Evolutionary conservation across 2,113 vertebrate species (phyloP).

Genomic region (Orcinus orca): DNA sequence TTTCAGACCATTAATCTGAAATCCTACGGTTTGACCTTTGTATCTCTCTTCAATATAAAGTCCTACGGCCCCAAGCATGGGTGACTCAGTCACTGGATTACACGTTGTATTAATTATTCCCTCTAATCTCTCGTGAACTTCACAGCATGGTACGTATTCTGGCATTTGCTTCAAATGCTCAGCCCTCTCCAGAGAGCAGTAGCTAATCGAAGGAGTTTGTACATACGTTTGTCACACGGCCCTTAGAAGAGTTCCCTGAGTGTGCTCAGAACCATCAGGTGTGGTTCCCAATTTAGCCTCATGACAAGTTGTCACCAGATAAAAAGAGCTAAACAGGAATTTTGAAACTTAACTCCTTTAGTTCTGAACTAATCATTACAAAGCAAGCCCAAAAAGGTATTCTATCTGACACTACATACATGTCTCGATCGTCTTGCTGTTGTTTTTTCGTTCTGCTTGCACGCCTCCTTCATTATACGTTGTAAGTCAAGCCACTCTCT

Average conservation of each 20-base stretch:
- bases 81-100: background rate
- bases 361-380: slow-evolving; percentile 49
- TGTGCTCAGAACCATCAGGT: slow-evolving; percentile 11
- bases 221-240: background rate
- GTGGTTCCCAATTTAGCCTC: slow-evolving; percentile 60
- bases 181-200: background rate
- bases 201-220: background rate
- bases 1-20: background rate
- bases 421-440: background rate
- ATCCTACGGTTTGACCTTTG: background rate
- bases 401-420: background rate
- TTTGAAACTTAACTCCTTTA: slow-evolving; percentile 51
- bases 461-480: background rate
- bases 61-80: background rate
- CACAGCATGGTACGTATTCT: background rate
- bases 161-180: background rate
- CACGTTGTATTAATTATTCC: background rate
- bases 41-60: background rate
- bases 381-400: background rate
- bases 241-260: slow-evolving; percentile 58
- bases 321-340: slow-evolving; percentile 65
- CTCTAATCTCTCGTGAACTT: background rate
- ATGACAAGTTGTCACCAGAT: slow-evolving; percentile 49
- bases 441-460: background rate
- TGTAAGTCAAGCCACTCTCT: background rate